These are phyloP conservation scores for Corydoras sp. DNA, from an alignment of 2,113 vertebrate species.

Conservation along the genomic window DNA sequence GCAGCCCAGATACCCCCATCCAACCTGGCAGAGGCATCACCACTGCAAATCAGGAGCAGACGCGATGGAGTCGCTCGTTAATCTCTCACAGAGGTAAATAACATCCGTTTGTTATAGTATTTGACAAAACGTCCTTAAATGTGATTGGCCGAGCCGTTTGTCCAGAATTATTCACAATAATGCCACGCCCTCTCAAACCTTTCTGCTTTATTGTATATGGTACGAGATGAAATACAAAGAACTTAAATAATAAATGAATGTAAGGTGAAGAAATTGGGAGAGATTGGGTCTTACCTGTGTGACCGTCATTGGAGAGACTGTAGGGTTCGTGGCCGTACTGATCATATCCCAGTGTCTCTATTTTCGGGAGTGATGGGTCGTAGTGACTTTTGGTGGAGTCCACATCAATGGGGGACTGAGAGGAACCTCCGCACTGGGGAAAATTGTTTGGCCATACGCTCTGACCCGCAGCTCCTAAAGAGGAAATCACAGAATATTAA, in stretches of 20 bases:
- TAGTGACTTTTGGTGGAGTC: slow-evolving; percentile 56
- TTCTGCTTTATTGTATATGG: too few relatives aligned
- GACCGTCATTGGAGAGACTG: slow-evolving; percentile 77
- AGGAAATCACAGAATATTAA: neutral
- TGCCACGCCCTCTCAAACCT: too few relatives aligned
- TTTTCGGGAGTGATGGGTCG: slow-evolving; percentile 61
- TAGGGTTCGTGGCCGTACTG: slow-evolving; percentile 56
- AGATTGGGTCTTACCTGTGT: slow-evolving; percentile 73
- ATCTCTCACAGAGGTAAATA: too few relatives aligned
- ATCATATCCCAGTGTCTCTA: slow-evolving; percentile 69
- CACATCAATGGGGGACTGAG: slow-evolving; percentile 82
- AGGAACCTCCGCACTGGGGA: slow-evolving; percentile 71
- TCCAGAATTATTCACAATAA: too few relatives aligned
- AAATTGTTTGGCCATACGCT: slow-evolving; percentile 72
- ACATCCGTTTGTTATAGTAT: too few relatives aligned
- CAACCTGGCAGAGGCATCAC: slow-evolving; percentile 71
- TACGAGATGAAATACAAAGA: too few relatives aligned
- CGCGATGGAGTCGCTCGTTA: too few relatives aligned
- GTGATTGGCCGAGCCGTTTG: too few relatives aligned
- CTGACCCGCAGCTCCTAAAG: slow-evolving; percentile 74
- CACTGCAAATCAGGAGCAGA: slow-evolving; percentile 50
- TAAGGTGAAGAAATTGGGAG: neutral
- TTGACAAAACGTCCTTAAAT: too few relatives aligned
- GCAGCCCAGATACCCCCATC: slow-evolving; percentile 74
- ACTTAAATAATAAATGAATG: too few relatives aligned